These are phyloP conservation scores for Meloe dianella DNA, from an alignment of 2,888 invertebrate species.

Conservation along the genomic window DNA sequence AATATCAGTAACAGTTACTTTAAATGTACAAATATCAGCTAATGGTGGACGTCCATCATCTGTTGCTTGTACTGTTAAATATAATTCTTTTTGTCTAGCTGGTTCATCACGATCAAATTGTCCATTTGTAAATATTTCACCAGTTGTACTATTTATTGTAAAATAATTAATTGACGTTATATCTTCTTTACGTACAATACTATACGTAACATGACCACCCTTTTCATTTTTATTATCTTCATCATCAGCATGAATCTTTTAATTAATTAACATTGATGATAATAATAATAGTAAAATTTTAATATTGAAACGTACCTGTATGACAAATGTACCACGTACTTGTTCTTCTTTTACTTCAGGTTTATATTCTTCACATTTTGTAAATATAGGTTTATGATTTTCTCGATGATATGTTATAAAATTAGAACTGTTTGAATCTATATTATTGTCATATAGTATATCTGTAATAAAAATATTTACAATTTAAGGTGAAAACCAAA, in stretches of 20 bases:
- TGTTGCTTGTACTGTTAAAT: conserved; percentile 87
- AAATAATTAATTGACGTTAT: conserved; percentile 73
- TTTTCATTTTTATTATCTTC: conserved; percentile 74
- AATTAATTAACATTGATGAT: conserved; percentile 20
- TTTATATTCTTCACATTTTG: conserved; percentile 81
- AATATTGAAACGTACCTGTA: conserved; percentile 64
- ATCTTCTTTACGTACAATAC: conserved; percentile 76
- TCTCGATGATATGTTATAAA: conserved; percentile 54
- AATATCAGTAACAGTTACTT: conserved; percentile 87
- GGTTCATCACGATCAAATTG: conserved; percentile 92
- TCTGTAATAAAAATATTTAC: neutral
- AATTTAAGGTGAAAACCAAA: neutral
- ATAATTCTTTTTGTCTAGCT: conserved; percentile 78
- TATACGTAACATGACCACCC: conserved; percentile 83
- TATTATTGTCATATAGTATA: neutral
- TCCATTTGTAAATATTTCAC: conserved; percentile 76
- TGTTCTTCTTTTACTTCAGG: conserved; percentile 80
- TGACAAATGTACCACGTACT: conserved; percentile 74
- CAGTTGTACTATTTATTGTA: conserved; percentile 77
- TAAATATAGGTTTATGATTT: conserved; percentile 88
- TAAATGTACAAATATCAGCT: conserved; percentile 93
- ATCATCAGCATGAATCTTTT: conserved; percentile 74
- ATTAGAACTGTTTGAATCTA: conserved; percentile 11
- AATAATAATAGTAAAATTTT: conserved; percentile 10
- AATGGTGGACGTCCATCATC: conserved; percentile 91